Percentiles rank a stretch among this genome's conserved stretches.
Evolutionary conservation across 1,140 invertebrate genomes (phyloP).

Genomic region (Pseudobourletiella spinata): DNA sequence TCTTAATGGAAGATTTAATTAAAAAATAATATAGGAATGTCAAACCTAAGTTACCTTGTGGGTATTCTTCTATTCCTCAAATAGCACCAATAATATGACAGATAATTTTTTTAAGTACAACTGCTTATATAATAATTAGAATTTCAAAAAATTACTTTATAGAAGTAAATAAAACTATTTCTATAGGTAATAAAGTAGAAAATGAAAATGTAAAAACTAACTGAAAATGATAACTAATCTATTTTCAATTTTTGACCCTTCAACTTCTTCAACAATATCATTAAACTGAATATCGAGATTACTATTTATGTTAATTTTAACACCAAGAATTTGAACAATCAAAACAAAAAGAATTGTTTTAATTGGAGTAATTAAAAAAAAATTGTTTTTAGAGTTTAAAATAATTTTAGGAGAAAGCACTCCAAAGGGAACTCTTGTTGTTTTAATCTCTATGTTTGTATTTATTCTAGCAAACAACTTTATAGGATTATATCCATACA

Average conservation of each 20-base stretch:
- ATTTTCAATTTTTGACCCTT: conserved; percentile 39
- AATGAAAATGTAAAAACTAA: no score
- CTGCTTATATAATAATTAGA: conserved; percentile 11
- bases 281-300: conserved; percentile 30
- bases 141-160: no score
- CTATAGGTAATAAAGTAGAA: no score
- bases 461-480: conserved; percentile 50
- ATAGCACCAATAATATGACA: conserved; percentile 37
- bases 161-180: no score
- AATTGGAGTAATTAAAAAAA: no score
- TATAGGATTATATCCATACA: conserved; percentile 55
- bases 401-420: conserved; percentile 19
- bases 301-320: conserved; percentile 30
- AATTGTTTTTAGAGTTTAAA: conserved; percentile 32
- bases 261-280: conserved; percentile 17
- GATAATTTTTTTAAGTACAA: conserved; percentile 16
- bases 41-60: conserved; percentile 35
- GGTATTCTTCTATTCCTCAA: conserved; percentile 38
- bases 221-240: conserved; percentile 39
- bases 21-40: conserved; percentile 39
- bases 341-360: no score
- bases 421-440: conserved; percentile 15
- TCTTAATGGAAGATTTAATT: conserved; percentile 49
- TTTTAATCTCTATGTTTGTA: conserved; percentile 45
- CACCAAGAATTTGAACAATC: no score